A percentile compares a stretch with the other conserved stretches of the same genome.
Evolutionary conservation across 1,140 invertebrate genomes (phyloP).

Genomic region (Drosophila teissieri): DNA sequence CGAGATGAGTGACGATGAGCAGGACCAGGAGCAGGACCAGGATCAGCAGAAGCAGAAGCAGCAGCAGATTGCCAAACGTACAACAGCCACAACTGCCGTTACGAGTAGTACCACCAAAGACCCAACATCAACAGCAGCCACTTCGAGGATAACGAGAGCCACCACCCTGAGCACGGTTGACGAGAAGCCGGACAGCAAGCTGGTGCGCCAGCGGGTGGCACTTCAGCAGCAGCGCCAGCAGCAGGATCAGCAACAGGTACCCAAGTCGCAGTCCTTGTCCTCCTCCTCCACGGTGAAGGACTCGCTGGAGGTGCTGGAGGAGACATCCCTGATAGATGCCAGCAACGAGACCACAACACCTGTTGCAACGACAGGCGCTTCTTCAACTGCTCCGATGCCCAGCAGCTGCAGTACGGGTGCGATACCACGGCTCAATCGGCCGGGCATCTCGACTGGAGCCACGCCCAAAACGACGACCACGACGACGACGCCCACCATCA

Average conservation of each 20-base stretch:
- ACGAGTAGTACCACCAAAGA: conserved; percentile 80
- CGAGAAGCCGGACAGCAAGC: conserved; percentile 65
- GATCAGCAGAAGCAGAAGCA: conserved; percentile 21
- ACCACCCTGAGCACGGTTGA: conserved; percentile 58
- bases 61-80: conserved; percentile 57
- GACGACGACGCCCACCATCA: conserved; percentile 46
- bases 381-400: conserved; percentile 33
- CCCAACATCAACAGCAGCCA: conserved; percentile 41
- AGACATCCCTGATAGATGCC: conserved; percentile 68
- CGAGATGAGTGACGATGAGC: conserved; percentile 78
- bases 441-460: conserved; percentile 62
- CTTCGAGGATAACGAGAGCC: conserved; percentile 37
- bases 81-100: conserved; percentile 73
- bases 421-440: conserved; percentile 63
- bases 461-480: conserved; percentile 62
- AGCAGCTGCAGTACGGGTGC: conserved; percentile 70
- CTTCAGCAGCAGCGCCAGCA: conserved; percentile 66
- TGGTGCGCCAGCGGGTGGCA: conserved; percentile 72
- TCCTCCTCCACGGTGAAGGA: conserved; percentile 69
- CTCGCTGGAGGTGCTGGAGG: conserved; percentile 60
- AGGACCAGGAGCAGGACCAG: conserved; percentile 4
- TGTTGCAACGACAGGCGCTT: conserved; percentile 5
- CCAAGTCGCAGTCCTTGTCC: conserved; percentile 69
- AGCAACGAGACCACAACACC: not conserved
- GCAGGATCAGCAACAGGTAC: conserved; percentile 27